Base-by-base conservation (phyloP, 2,797 vertebrate species). In the Catamblyrhynchus diadema region DNA sequence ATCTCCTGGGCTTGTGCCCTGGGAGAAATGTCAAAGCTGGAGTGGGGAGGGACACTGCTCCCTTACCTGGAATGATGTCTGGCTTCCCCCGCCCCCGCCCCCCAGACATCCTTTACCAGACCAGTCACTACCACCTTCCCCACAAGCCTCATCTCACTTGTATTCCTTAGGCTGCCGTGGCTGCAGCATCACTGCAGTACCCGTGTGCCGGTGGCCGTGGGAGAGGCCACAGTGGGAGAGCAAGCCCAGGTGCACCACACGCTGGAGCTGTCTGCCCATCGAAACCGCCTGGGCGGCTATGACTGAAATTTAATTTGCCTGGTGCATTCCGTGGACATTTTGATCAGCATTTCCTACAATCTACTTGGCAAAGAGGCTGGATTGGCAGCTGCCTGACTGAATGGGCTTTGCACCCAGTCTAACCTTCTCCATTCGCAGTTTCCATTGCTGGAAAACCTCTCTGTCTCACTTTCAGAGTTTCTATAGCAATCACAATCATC, bases 391-490 rank as follows among this genome's bases (percentile, higher is more conserved):
- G 96, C 66, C 80, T 96, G 91, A 94, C 87, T 96, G 94, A 97
- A 96, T 97, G 95, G 96, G 96, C 95, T 96, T 96, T 95, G 94
- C 95, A 97, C 91, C 93, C 94, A 94, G 94, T 96, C 96, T 96
- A 96, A 96, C 96, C 96, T 94, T 88, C 87, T 92, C 86, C 88
- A 84, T 92, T 96, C 0, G 86, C 64, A 54, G 41, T 91, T 94
- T 90, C 70, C 87, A 93, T 62, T 33, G 51, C 95, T 96, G 93
- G 92, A 96, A 96, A 96, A 95, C 95, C 95, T 97, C 67, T 88
- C 91, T 66, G 93, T 96, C 94, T 97, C 94, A 21, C 94, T 93
- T 93, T 81, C 93, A 60, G 92, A 95, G 93, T 91, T 96, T 96
- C 94, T 96, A 94, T 96, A 95, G 94, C 87, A 92, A 95, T 96